phyloP scores from a whole-genome alignment of 2,113 vertebrate genomes.

The Oostethus manadensis region DNA sequence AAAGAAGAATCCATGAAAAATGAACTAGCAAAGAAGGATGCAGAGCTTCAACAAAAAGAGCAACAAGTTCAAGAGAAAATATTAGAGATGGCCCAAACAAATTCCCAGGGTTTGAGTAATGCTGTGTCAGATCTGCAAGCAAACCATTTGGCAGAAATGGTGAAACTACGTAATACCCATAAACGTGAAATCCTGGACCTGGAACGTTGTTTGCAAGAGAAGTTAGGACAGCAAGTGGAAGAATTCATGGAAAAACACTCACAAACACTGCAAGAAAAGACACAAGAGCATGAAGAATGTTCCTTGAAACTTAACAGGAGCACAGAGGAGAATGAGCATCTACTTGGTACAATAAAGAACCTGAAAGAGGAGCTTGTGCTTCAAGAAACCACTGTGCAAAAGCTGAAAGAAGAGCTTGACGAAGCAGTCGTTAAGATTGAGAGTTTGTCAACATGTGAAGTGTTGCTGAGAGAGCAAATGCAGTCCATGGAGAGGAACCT shows the following conservation, averaged over 20 bases:
- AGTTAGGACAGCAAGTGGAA: constrained; percentile 75
- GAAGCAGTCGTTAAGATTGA: constrained; percentile 68
- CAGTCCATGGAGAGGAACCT: constrained; percentile 76
- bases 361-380: constrained; percentile 77
- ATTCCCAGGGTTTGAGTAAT: constrained; percentile 78
- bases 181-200: constrained; percentile 70
- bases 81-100: constrained; percentile 82
- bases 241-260: constrained; percentile 78
- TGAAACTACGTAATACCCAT: constrained; percentile 71
- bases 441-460: constrained; percentile 71
- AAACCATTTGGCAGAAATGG: constrained; percentile 83
- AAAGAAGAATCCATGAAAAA: constrained; percentile 82
- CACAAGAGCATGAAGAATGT: constrained; percentile 73
- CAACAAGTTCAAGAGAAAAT: constrained; percentile 83
- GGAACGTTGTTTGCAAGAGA: constrained; percentile 71
- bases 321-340: constrained; percentile 72
- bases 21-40: constrained; percentile 81
- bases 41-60: constrained; percentile 83
- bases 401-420: constrained; percentile 79
- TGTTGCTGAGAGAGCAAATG: constrained; percentile 72
- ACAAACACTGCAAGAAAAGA: constrained; percentile 76
- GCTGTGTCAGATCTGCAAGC: constrained; percentile 79
- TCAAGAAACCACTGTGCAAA: constrained; percentile 71
- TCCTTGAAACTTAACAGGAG: constrained; percentile 66
- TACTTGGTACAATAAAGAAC: constrained; percentile 57